Conservation (phyloP, 2,888 invertebrate species). For the Morinoia aosen region DNA sequence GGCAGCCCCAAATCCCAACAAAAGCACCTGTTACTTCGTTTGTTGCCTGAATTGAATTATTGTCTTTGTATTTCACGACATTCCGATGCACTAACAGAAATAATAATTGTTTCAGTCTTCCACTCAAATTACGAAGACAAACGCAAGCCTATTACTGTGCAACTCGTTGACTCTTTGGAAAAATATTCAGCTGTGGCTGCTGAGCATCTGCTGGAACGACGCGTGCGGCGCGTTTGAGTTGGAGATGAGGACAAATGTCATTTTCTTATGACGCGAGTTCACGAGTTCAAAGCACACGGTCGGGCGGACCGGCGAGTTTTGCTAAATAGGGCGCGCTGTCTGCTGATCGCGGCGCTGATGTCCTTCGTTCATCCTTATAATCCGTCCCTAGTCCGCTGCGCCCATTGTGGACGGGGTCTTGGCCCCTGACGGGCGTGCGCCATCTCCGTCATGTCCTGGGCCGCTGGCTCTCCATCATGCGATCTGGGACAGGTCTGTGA, state of each 20-base stretch:
- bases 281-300: background rate
- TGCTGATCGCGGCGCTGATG: conserved; percentile 7
- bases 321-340: background rate
- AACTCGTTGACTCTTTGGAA: background rate
- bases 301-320: background rate
- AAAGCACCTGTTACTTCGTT: too few relatives aligned
- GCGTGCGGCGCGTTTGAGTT: background rate
- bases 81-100: too few relatives aligned
- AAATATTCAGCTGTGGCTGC: background rate
- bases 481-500: background rate
- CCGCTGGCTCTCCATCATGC: background rate
- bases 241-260: background rate
- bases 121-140: too few relatives aligned
- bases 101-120: too few relatives aligned
- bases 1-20: too few relatives aligned
- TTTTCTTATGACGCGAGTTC: background rate
- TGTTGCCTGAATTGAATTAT: too few relatives aligned
- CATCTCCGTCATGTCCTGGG: background rate
- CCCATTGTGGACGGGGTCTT: background rate
- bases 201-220: background rate
- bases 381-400: conserved; percentile 4
- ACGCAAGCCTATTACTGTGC: background rate
- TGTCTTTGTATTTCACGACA: too few relatives aligned
- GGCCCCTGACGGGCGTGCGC: background rate
- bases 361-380: conserved; percentile 22